Evolutionary conservation across 1,140 invertebrate genomes (phyloP).

Genomic region (Globodera rostochiensis): DNA sequence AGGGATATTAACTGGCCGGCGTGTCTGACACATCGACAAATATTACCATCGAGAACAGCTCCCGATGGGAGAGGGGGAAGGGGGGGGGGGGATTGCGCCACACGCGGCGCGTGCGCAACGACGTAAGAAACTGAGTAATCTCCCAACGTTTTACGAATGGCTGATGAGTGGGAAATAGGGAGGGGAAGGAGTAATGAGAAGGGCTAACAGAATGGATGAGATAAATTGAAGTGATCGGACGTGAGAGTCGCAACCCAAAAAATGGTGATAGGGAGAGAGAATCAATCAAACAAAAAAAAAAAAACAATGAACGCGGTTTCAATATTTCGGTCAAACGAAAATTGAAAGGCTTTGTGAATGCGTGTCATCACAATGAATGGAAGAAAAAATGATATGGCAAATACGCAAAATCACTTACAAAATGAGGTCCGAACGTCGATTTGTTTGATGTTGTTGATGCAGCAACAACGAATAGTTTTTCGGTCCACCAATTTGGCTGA

Average conservation of each 20-base stretch:
- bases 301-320: background rate
- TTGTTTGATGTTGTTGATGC: conserved; percentile 9
- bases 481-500: conserved; percentile 22
- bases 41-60: background rate
- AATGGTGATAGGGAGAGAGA: background rate
- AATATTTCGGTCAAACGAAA: too few relatives aligned
- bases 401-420: conserved; percentile 5
- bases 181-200: background rate
- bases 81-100: background rate
- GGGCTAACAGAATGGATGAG: too few relatives aligned
- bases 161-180: background rate
- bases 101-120: background rate
- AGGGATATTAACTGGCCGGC: background rate
- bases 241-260: too few relatives aligned
- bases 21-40: background rate
- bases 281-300: background rate
- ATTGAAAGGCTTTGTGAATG: too few relatives aligned
- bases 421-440: conserved; percentile 13
- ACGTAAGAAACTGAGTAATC: background rate
- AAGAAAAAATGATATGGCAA: conserved; percentile 3
- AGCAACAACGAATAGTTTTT: conserved; percentile 18
- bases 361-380: background rate
- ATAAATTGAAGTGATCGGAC: background rate
- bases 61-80: background rate
- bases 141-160: background rate